Conservation (phyloP, 2,113 vertebrate genomes). For the Pomatostomus ruficeps region DNA sequence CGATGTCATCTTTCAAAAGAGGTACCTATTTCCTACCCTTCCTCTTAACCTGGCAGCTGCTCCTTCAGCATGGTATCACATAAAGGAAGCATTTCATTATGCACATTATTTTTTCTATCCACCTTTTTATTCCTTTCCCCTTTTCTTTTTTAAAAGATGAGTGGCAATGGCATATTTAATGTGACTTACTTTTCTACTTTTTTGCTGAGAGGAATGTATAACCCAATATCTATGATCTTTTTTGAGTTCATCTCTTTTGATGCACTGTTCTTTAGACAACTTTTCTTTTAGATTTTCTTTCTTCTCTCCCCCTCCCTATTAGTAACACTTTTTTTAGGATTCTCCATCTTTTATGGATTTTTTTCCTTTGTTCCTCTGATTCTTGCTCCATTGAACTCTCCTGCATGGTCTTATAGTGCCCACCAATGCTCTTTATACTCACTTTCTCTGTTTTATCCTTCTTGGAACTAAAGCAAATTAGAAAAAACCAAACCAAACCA, state of each 20-base stretch:
- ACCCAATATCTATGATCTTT: neutral
- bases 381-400: neutral
- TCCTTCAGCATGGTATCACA: neutral
- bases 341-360: neutral
- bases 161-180: neutral
- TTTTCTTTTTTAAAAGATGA: neutral
- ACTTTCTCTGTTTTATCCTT: neutral
- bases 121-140: neutral
- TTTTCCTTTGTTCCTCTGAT: neutral
- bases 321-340: neutral
- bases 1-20: neutral
- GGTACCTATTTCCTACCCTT: neutral
- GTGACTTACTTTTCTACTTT: neutral
- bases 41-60: neutral
- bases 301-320: neutral
- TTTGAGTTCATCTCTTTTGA: neutral
- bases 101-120: neutral
- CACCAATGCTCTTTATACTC: neutral
- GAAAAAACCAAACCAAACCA: neutral
- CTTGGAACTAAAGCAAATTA: neutral
- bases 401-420: accelerated
- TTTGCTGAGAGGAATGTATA: neutral
- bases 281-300: neutral
- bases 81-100: neutral
- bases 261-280: neutral